A percentile compares a stretch with the other conserved stretches of the same genome.
Evolutionary conservation across 1,140 invertebrate genomes (phyloP).

Genomic region (Aphaenogaster floridana): DNA sequence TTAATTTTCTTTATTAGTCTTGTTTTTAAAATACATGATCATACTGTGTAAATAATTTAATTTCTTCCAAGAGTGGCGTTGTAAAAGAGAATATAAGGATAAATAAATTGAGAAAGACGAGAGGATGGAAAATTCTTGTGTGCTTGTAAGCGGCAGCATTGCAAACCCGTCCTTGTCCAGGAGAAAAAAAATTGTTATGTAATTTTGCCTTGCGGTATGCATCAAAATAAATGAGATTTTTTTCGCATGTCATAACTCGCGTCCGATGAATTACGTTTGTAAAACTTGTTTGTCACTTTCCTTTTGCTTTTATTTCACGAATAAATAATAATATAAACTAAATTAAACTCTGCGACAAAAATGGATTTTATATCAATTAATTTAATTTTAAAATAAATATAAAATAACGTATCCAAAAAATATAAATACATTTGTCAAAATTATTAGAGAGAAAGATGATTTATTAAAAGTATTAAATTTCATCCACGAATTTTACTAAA

Average conservation of each 20-base stretch:
- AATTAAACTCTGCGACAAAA: slow-evolving; percentile 30
- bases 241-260: slow-evolving; percentile 16
- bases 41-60: slow-evolving; percentile 46
- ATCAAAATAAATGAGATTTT: slow-evolving; percentile 54
- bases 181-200: slow-evolving; percentile 24
- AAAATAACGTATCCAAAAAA: not conserved
- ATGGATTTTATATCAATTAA: slow-evolving; percentile 1
- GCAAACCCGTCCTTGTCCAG: not conserved
- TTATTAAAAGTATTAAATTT: not conserved
- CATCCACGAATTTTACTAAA: not conserved
- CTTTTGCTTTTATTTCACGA: slow-evolving; percentile 3
- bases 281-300: slow-evolving; percentile 26
- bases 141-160: slow-evolving; percentile 23
- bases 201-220: slow-evolving; percentile 34
- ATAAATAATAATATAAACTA: slow-evolving; percentile 21
- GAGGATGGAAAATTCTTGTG: slow-evolving; percentile 27
- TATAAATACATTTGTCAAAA: not conserved
- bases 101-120: slow-evolving; percentile 35
- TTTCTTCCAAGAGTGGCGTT: slow-evolving; percentile 2
- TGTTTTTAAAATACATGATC: slow-evolving; percentile 41
- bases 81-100: not conserved
- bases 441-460: not conserved
- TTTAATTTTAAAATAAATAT: not conserved
- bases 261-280: slow-evolving; percentile 17
- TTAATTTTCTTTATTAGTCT: not conserved